phyloP scores from a whole-genome alignment of 1,140 invertebrate genomes.

The Dufourea novaeangliae region DNA sequence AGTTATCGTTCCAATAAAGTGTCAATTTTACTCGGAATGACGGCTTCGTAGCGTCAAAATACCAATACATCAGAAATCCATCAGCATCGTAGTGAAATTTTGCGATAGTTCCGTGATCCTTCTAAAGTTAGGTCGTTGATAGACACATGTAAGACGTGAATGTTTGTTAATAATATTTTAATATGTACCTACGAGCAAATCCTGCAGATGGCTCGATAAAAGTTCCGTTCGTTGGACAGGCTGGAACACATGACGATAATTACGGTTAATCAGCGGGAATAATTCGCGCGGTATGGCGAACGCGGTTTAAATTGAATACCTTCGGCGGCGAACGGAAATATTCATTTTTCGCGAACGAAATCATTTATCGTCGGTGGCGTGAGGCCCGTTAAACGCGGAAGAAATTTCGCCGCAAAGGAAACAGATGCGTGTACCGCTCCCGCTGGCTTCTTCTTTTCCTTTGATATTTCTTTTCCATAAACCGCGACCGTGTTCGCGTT shows the following conservation, averaged over 20 bases:
- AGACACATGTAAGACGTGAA: neutral
- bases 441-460: slow-evolving; percentile 28
- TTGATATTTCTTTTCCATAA: slow-evolving; percentile 30
- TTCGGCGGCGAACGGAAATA: slow-evolving; percentile 36
- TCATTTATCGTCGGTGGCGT: slow-evolving; percentile 31
- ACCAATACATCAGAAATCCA: too few relatives aligned
- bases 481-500: slow-evolving; percentile 20
- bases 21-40: too few relatives aligned
- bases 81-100: too few relatives aligned
- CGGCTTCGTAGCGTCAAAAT: too few relatives aligned
- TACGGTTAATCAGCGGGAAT: slow-evolving; percentile 23
- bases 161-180: neutral
- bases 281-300: slow-evolving; percentile 1
- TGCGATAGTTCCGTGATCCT: too few relatives aligned
- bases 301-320: slow-evolving; percentile 31
- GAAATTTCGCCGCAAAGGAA: slow-evolving; percentile 53
- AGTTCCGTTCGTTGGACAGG: neutral
- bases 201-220: neutral
- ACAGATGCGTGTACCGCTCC: slow-evolving; percentile 53
- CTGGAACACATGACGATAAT: slow-evolving; percentile 2
- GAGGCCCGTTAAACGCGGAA: slow-evolving; percentile 40
- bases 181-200: neutral
- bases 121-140: too few relatives aligned
- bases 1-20: too few relatives aligned
- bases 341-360: slow-evolving; percentile 43